Base-by-base conservation (phyloP, 2,797 vertebrate genomes). In the Mionectes olivaceus region DNA sequence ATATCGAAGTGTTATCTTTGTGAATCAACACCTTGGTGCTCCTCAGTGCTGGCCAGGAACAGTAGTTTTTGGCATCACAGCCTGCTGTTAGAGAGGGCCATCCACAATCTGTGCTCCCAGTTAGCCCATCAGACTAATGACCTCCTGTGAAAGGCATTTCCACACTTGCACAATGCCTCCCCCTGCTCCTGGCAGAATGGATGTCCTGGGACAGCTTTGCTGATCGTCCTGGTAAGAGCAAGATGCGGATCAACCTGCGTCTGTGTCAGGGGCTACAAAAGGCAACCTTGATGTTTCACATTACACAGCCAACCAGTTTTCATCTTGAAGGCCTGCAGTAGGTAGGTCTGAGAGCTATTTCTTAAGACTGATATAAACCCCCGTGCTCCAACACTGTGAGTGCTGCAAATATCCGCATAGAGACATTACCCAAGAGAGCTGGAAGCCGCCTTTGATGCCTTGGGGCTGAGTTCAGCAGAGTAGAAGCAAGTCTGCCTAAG, bases 131-230 rank as follows among this genome's bases (percentile, higher is more conserved):
- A 28, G 52, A 33, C 17, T 24, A 19, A 68, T 1, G 5, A 5
- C 35, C 60, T 49, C 19, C 13, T 79, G 15, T 7, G 63, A 89
- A 32, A 22, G 30, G 17, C 10, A 30, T 19, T 55, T 64, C 27
- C 57, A n/a, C 14, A 1, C n/a, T 17, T 35, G 15, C 33, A 7
- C 17, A 49, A n/a, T 47, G 18, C 6, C 28, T 78, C 13, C 11
- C 27, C 1, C 0, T 2, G 1, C 7, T 25, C 68, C 68, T 28
- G 28, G 30, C 5, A 13, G 24, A 50, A 47, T 10, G 35, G 28
- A 9, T 33, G 17, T 24, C 50, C 32, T 22, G 4, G 49, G 57
- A 28, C 10, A 65, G 23, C 13, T 57, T 44, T n/a, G 50, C 25
- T 52, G 12, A 39, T 18, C 41, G 19, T 12, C 5, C 15, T 32